Percentiles rank a stretch among this genome's conserved stretches.
phyloP scores from a whole-genome alignment of 2,113 vertebrate species.

The Grallaria varia region DNA sequence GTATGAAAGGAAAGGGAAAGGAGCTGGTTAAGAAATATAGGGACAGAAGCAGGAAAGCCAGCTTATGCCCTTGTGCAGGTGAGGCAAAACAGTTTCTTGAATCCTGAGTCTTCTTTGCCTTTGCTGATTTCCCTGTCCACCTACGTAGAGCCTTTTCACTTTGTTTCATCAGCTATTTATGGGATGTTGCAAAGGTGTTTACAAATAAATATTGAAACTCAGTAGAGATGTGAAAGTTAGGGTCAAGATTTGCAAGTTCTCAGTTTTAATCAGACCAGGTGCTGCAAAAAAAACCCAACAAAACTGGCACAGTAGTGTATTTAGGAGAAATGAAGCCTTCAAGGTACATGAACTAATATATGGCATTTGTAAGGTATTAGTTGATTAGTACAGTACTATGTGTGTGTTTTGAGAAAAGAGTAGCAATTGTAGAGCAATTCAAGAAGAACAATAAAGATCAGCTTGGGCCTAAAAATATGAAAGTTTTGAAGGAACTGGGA shows the following conservation, averaged over 20 bases:
- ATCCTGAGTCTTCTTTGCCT: not conserved
- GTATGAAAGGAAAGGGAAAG: not conserved
- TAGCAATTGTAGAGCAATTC: not conserved
- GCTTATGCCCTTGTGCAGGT: not conserved
- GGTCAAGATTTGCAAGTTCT: not conserved
- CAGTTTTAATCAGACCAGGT: not conserved
- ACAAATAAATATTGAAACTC: not conserved
- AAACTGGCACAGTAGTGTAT: accelerated
- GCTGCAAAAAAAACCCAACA: not conserved
- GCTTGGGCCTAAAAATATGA: not conserved
- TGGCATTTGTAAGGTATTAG: not conserved
- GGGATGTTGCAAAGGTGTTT: not conserved
- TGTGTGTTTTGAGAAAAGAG: not conserved
- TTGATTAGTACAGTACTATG: not conserved
- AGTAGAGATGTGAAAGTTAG: not conserved
- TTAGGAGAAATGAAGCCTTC: not conserved
- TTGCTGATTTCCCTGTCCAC: not conserved
- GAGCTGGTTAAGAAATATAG: not conserved
- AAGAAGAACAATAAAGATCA: not conserved
- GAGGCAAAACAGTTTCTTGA: not conserved
- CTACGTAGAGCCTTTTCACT: not conserved
- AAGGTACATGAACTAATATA: not conserved
- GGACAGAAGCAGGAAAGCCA: not conserved
- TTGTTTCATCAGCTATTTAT: not conserved
- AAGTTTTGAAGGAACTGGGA: not conserved